Evolutionary conservation across 1,140 invertebrate genomes (phyloP).

Genomic region (Aphis gossypii): DNA sequence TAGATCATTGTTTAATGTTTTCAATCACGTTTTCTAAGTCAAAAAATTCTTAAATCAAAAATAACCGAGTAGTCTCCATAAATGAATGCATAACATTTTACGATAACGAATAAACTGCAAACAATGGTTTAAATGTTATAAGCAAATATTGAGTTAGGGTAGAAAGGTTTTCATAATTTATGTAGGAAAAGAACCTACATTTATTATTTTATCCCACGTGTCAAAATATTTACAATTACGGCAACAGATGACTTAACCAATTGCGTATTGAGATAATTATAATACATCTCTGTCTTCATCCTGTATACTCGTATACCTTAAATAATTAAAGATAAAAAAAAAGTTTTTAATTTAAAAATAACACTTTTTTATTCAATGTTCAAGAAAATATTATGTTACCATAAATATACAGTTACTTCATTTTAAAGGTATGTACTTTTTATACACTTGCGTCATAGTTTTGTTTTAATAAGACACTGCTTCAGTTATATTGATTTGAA

Average conservation of each 20-base stretch:
- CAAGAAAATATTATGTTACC: not conserved
- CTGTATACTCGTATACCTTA: not conserved
- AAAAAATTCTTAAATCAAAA: not conserved
- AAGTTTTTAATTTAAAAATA: not conserved
- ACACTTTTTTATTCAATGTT: not conserved
- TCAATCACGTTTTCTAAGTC: not conserved
- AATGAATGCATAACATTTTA: not conserved
- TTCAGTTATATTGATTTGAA: no score
- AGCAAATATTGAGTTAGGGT: not conserved
- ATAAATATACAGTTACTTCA: not conserved
- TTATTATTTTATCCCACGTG: slow-evolving; percentile 33
- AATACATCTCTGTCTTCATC: not conserved
- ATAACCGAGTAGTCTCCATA: not conserved
- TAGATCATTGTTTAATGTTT: not conserved
- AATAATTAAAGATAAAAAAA: not conserved
- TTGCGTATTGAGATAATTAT: not conserved
- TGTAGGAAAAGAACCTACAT: slow-evolving; percentile 33
- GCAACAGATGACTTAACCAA: not conserved
- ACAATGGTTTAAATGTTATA: not conserved
- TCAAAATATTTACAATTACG: not conserved
- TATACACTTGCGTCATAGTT: not conserved
- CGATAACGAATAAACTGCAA: not conserved
- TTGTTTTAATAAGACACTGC: not conserved
- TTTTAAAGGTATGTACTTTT: not conserved
- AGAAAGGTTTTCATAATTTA: slow-evolving; percentile 31